Base-by-base conservation (phyloP, 2,113 vertebrate species). In the Actinemys pallida region DNA sequence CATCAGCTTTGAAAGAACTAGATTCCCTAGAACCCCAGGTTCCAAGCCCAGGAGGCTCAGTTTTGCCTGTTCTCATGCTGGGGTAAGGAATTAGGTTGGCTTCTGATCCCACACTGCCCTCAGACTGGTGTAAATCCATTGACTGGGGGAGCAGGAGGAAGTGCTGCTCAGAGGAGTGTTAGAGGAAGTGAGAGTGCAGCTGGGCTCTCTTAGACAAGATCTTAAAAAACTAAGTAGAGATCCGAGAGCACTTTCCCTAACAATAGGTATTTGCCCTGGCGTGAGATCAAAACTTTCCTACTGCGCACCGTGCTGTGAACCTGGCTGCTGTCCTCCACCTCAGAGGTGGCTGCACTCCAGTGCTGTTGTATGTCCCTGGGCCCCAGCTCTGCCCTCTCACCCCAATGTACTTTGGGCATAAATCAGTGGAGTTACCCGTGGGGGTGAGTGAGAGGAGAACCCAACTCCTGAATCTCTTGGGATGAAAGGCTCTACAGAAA, bases 381-480 rank as follows among this genome's bases (percentile, higher is more conserved):
- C 10, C 39, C 42, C 42, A 75, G 39, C 10, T 76, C 42, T 76
- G 35, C 19, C 22, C 10, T 10, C 39, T 76, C 22, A 76, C 10
- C 6, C 80, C 5, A 3, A 5, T 19, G 59, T 31, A 6, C 11
- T 22, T 24, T 39, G 59, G 22, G 65, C 47, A 14, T 45, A 5
- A 76, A 24, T 27, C 35, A 0, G 0, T 0, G 2, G 85, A 5
- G 85, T 59, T 85, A 35, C 89, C 45, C 1, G 39, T 75, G 2
- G 1, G 27, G 0, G 0, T 49, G 79, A 35, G n/a, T 1, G 72
- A 5, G 17, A 1, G 0, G 10, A n/a, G 72, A 35, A 24, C 12
- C 42, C 6, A 69, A 11, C n/a, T 59, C 42, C 22, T 4, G 0
- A 39, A 3, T 85, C n/a, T 9, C 24, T 57, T 4, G 0, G 0